Conservation (phyloP, 2,888 invertebrate genomes). For the Clunio marinus region DNA sequence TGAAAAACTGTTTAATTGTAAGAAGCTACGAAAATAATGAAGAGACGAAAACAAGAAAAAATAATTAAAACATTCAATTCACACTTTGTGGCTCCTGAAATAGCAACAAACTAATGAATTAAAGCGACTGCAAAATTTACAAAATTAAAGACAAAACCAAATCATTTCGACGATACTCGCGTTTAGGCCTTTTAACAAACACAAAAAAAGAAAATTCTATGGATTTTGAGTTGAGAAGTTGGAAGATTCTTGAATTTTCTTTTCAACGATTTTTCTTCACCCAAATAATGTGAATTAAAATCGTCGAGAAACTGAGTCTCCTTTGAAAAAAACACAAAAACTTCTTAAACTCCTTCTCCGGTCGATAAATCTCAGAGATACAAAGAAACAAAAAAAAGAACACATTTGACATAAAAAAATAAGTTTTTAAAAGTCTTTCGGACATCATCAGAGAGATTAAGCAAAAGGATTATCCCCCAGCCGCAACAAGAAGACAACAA, state of each 20-base stretch:
- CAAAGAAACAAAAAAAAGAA: too few species aligned
- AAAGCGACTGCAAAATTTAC: conserved; percentile 41
- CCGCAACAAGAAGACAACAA: conserved; percentile 31
- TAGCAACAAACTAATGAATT: conserved; percentile 40
- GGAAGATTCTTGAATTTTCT: neutral
- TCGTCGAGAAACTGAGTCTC: neutral
- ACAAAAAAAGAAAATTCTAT: conserved; percentile 6
- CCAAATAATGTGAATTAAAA: neutral
- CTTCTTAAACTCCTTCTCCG: neutral
- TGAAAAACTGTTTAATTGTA: conserved; percentile 36
- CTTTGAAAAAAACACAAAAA: neutral
- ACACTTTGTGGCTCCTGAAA: conserved; percentile 39
- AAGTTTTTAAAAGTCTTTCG: neutral
- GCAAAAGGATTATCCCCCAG: conserved; percentile 19
- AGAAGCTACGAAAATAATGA: conserved; percentile 24
- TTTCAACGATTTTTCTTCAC: neutral
- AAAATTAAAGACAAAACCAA: conserved; percentile 41
- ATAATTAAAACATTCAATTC: neutral
- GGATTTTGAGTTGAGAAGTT: neutral
- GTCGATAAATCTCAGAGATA: conserved; percentile 9
- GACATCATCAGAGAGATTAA: conserved; percentile 23
- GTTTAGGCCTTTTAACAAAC: conserved; percentile 60
- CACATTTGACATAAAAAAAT: neutral
- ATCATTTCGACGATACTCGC: conserved; percentile 61
- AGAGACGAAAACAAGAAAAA: conserved; percentile 30